Base-by-base conservation (phyloP, 2,888 invertebrate species). In the Arge pagana region DNA sequence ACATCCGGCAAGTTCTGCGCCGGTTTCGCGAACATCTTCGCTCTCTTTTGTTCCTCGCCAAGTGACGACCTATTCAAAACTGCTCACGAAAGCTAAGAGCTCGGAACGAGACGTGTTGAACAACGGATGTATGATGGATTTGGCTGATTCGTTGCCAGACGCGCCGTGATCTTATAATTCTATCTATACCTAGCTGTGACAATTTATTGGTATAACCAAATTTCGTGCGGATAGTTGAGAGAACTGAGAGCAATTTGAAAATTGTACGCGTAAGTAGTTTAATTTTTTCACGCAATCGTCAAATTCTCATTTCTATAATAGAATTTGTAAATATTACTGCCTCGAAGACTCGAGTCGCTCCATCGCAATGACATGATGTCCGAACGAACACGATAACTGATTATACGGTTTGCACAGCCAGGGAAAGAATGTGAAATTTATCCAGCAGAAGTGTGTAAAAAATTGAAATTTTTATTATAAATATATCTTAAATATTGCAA, bases 121-220 rank as follows among this genome's bases (percentile, higher is more conserved):
- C 49, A 60, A 53, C 18, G 60, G 65, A 23, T 59, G 53, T 42
- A 77, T 81, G 62, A 67, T 75, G 55, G 82, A 82, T 52, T 65
- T 83, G 36, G 79, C 75, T 58, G 76, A 79, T 43, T 78, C 72
- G 56, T 71, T 83, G 53, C 81, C 81, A 7, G 41, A 63, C n/a
- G n/a, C n/a, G n/a, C n/a, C n/a, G n/a, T n/a, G n/a, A n/a, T n/a
- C n/a, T n/a, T n/a, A n/a, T n/a, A n/a, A n/a, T n/a, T n/a, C n/a
- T n/a, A n/a, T n/a, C n/a, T n/a, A n/a, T n/a, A n/a, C n/a, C n/a
- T n/a, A n/a, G n/a, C n/a, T n/a, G n/a, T n/a, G n/a, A n/a, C n/a
- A n/a, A n/a, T n/a, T n/a, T n/a, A n/a, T n/a, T n/a, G n/a, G n/a
- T n/a, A n/a, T n/a, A n/a, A n/a, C 24, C 11, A 23, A 11, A 33